A percentile compares a stretch with the other conserved stretches of the same genome.
phyloP scores from a whole-genome alignment of 2,888 invertebrate genomes.

The Lydus trimaculatus region DNA sequence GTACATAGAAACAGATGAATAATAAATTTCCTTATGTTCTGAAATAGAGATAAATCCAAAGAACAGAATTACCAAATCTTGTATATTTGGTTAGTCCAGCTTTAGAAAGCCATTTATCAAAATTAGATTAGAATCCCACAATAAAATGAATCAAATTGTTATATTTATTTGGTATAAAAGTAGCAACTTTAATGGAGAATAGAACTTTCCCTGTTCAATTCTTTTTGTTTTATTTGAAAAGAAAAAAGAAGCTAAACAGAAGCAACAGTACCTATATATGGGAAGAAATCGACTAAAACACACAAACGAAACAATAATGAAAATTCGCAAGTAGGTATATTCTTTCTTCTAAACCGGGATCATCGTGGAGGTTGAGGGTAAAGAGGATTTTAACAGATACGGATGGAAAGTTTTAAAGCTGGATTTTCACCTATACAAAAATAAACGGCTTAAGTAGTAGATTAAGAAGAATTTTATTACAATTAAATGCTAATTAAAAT shows the following conservation, averaged over 20 bases:
- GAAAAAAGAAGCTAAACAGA: neutral
- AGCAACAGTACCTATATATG: neutral
- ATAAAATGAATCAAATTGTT: neutral
- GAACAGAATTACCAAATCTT: neutral
- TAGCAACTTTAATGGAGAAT: neutral
- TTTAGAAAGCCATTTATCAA: neutral
- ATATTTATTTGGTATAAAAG: neutral
- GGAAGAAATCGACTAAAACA: neutral
- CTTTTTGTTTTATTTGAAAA: neutral
- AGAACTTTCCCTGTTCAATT: neutral
- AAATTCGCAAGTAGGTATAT: neutral
- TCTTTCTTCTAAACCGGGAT: neutral
- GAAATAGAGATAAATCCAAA: neutral
- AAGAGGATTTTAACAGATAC: neutral
- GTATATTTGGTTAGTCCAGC: neutral
- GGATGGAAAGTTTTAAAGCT: neutral
- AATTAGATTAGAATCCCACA: neutral
- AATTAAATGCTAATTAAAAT: neutral
- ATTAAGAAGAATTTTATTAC: neutral
- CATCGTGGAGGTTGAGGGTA: neutral
- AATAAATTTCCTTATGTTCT: neutral
- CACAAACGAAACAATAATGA: neutral
- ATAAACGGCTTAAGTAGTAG: neutral
- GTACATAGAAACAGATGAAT: neutral
- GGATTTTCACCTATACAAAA: neutral